A percentile compares a stretch with the other conserved stretches of the same genome.
Conservation (phyloP, 2,113 vertebrate species). For the Gopherus flavomarginatus region DNA sequence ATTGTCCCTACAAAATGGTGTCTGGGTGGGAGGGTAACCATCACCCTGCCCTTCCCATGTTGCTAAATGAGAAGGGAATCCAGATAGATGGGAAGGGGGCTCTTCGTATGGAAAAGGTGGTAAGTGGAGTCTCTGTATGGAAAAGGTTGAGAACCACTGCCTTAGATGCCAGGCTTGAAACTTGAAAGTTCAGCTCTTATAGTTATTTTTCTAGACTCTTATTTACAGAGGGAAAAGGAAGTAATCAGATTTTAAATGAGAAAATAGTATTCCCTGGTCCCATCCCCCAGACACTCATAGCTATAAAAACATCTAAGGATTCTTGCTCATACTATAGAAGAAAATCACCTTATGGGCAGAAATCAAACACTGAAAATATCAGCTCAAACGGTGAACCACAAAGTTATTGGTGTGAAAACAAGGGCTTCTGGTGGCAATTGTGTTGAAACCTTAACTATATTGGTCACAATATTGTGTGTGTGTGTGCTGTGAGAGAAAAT, state of each 20-base stretch:
- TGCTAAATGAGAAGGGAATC: not conserved
- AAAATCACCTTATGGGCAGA: not conserved
- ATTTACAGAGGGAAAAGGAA: not conserved
- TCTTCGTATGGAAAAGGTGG: not conserved
- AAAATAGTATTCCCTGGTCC: no score
- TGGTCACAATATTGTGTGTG: not conserved
- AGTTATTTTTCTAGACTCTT: not conserved
- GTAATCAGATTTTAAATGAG: no score
- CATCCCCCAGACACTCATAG: no score
- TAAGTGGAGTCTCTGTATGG: not conserved
- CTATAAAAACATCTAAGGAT: not conserved
- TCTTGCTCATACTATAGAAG: not conserved
- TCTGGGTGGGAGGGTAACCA: not conserved
- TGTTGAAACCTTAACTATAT: not conserved
- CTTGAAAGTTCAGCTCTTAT: not conserved
- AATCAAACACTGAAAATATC: accelerated
- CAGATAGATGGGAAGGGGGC: not conserved
- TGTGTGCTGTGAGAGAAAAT: not conserved
- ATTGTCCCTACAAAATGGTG: not conserved
- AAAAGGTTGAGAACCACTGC: not conserved
- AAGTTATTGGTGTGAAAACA: not conserved
- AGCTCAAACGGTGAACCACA: not conserved
- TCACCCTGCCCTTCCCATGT: not conserved
- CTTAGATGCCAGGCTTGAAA: not conserved
- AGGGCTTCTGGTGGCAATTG: not conserved